Base-by-base conservation (phyloP, 2,888 invertebrate genomes). In the Lepidochrysops patricia region DNA sequence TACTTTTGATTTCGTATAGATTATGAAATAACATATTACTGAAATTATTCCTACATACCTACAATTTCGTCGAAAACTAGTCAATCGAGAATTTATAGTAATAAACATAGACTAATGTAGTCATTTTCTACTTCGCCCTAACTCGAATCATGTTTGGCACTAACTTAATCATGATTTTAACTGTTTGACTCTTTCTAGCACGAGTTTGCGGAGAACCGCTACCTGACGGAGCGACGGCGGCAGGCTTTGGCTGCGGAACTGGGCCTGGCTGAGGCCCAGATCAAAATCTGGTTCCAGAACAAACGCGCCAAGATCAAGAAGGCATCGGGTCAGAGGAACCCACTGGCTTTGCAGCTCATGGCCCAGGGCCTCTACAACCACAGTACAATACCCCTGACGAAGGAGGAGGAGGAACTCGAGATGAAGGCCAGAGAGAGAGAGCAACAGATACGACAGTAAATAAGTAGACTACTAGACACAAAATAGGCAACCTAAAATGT, bases 271-370 rank as follows among this genome's bases (percentile, higher is more conserved):
- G 98, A 99, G 82, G 97, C 97, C 0, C 98, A 98, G 88, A 98
- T 97, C 79, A 98, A 98, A 90, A 97, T 98, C 80, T 98, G 97
- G 97, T 97, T 97, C 89, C 97, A 98, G 90, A 98, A 98, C 89
- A 98, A 98, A 80, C 91, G 98, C 15, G 98, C 98, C 65, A 98
- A 98, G 89, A 95, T 98, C 80, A 98, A 98, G 91, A 98, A 98
- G 79, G 92, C 96, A 0, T 93, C 93, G 0, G 96, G 97, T 0
- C 94, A 94, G 69, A 93, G 95, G 73, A 96, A 97, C 82, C 94
- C 96, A 0, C 85, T 98, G 59, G 97, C 98, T 0, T 77, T 97
- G 61, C 97, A 97, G 75, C 91, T 98, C 70, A 97, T 97, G 96
- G 97, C 97, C 0, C 97, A 98, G 77, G 98, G 97, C 0, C 89